Evolutionary conservation across 1,140 invertebrate genomes (phyloP).

Genomic region (Sminthurides bifidus): DNA sequence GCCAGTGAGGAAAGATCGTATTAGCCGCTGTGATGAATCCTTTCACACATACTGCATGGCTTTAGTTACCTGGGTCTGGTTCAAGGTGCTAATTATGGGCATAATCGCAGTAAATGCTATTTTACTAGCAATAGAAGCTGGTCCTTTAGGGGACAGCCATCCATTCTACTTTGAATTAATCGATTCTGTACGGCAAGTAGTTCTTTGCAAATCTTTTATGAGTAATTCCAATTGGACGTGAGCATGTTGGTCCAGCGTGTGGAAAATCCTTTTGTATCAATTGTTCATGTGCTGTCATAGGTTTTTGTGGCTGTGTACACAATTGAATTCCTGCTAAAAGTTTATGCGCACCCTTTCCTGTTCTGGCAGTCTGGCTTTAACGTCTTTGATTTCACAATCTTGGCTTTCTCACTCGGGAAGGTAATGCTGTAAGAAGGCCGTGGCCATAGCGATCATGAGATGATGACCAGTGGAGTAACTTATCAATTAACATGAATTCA

Average conservation of each 20-base stretch:
- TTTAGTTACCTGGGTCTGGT: constrained; percentile 5
- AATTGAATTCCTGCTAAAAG: constrained; percentile 17
- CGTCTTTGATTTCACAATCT: constrained; percentile 25
- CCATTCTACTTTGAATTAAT: constrained; percentile 11
- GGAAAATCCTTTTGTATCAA: no score
- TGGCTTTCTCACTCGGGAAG: constrained; percentile 15
- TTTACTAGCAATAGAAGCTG: constrained; percentile 18
- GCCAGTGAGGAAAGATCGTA: constrained; percentile 3
- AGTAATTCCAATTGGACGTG: no score
- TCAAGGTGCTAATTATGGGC: constrained; percentile 19
- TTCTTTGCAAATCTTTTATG: no score
- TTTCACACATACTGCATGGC: constrained; percentile 17
- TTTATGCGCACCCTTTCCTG: constrained; percentile 22
- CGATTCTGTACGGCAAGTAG: no score
- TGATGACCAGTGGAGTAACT: background rate
- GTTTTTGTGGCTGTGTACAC: constrained; percentile 25
- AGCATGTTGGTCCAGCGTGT: no score
- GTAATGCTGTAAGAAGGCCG: background rate
- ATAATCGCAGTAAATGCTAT: constrained; percentile 21
- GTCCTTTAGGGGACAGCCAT: background rate
- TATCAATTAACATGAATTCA: constrained; percentile 1
- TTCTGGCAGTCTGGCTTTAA: constrained; percentile 29
- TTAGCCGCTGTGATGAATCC: constrained; percentile 10
- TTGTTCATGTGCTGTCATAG: no score
- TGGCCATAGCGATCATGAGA: background rate